phyloP scores from a whole-genome alignment of 2,797 vertebrate species.

The Coregonus sp. region DNA sequence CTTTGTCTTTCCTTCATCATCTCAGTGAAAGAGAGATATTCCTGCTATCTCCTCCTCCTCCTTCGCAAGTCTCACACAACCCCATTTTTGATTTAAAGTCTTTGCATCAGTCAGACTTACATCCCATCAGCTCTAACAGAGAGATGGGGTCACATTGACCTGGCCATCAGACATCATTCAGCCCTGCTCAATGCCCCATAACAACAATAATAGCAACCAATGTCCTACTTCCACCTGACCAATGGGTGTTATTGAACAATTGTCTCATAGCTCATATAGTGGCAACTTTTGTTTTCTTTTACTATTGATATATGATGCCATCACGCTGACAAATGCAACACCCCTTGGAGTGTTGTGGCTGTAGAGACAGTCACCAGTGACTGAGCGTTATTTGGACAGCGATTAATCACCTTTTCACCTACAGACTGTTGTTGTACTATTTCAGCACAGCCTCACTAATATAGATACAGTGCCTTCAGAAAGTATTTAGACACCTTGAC shows the following conservation, averaged over 20 bases:
- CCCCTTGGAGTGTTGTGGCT: neutral
- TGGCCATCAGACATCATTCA: slow-evolving; percentile 23
- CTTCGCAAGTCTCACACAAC: neutral
- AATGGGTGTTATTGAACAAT: neutral
- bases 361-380: slow-evolving; percentile 5
- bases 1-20: slow-evolving; percentile 21
- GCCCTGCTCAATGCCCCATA: slow-evolving; percentile 50
- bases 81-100: neutral
- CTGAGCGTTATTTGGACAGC: neutral
- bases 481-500: too few relatives aligned
- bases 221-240: neutral
- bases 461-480: neutral
- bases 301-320: slow-evolving; percentile 17
- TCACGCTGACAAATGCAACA: slow-evolving; percentile 13
- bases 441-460: neutral
- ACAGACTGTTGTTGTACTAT: neutral
- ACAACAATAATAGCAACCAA: neutral
- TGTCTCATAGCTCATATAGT: neutral
- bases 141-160: slow-evolving; percentile 18
- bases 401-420: slow-evolving; percentile 8
- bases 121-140: slow-evolving; percentile 9
- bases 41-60: neutral
- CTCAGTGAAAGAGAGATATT: neutral
- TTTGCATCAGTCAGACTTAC: neutral
- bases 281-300: slow-evolving; percentile 1